phyloP scores from a whole-genome alignment of 2,113 vertebrate species.

The Oryzias javanicus region DNA sequence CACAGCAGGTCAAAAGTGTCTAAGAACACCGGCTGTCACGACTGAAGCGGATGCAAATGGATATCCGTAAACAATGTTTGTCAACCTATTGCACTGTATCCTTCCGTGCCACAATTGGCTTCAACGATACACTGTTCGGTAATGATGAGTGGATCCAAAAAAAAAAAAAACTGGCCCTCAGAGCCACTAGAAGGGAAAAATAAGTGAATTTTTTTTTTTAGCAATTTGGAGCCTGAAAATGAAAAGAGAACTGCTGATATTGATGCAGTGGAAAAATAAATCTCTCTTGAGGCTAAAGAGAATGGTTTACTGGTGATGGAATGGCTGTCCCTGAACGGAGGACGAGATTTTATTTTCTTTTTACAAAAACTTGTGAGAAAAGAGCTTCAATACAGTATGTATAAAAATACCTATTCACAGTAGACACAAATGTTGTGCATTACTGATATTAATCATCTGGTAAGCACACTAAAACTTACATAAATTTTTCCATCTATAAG shows the following conservation, averaged over 20 bases:
- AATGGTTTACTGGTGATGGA: conserved; percentile 47
- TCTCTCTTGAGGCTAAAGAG: conserved; percentile 41
- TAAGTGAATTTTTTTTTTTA: conserved; percentile 21
- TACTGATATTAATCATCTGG: conserved; percentile 72
- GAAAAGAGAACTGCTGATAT: conserved; percentile 8
- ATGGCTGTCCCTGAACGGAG: conserved; percentile 54
- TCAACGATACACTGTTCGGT: background rate
- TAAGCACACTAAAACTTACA: conserved; percentile 72
- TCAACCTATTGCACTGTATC: conserved; percentile 45
- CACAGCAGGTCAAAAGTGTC: conserved; percentile 32
- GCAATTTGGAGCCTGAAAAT: background rate
- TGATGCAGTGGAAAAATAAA: conserved; percentile 51
- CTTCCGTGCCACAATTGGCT: conserved; percentile 40
- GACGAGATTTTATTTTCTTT: conserved; percentile 32
- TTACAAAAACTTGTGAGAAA: conserved; percentile 52
- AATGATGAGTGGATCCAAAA: background rate
- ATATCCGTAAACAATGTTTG: conserved; percentile 55
- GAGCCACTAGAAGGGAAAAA: conserved; percentile 1
- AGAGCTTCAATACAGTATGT: conserved; percentile 71
- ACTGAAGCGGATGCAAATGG: conserved; percentile 24
- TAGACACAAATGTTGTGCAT: conserved; percentile 78
- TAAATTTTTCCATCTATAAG: conserved; percentile 51
- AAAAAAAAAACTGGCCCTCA: background rate
- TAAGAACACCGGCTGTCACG: conserved; percentile 28
- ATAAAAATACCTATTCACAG: conserved; percentile 80